Base-by-base conservation (phyloP, 2,888 invertebrate species). In the Bombyx huttoni region DNA sequence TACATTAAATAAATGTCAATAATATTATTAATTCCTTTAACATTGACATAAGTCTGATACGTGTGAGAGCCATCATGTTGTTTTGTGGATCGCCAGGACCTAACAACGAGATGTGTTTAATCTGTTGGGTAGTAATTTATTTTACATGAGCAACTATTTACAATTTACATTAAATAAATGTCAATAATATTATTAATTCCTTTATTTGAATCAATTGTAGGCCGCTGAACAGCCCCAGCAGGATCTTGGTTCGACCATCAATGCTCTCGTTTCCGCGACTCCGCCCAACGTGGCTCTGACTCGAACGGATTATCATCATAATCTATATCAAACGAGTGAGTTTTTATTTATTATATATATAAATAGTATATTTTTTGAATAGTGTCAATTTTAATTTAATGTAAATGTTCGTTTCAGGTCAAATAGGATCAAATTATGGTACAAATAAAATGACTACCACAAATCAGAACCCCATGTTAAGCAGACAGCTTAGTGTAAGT, bases 281-380 rank as follows among this genome's bases (percentile, higher is more conserved):
- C 96, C 96, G 52, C 96, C 96, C 51, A 98, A 98, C 80, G 97
- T 98, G 52, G 93, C 97, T 56, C 89, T 97, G 59, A 94, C 95
- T 77, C 89, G 93, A 56, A 91, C 92, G 47, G 90, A 92, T 62
- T 89, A 78, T 61, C 85, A 83, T 64, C 84, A 81, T 54, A 59
- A 54, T 66, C 71, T 81, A 64, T 87, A 82, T 74, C 89, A 86
- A 60, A 67, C 73, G 54, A 83, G 87, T 86, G 52, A 77, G 87
- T 78, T 53, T n/a, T 53, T 34, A 33, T 10, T 14, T 8, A 3
- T 10, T 40, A 2, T 10, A 40, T 10, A 40, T 10, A 7, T 10
- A 40, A 40, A 40, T 12, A 10, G 7, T 3, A 10, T 12, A 3
- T 10, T 40, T 40, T 40, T 40, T 3, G 7, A 40, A 12, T 40